phyloP scores from a whole-genome alignment of 2,888 invertebrate genomes.

The Chaitophorus viminalis region DNA sequence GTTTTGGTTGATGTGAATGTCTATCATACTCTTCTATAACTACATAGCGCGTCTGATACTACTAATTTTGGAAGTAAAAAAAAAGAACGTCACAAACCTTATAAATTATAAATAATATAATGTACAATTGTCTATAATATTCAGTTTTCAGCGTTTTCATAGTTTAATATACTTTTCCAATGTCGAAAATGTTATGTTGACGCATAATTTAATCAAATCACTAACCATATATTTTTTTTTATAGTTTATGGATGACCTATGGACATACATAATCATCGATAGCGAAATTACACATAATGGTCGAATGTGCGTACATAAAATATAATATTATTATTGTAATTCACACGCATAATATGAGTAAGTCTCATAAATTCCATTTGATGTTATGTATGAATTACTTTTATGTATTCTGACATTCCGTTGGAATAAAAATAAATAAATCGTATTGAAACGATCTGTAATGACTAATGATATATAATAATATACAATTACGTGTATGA shows the following conservation, averaged over 20 bases:
- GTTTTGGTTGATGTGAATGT: no score
- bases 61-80: no score
- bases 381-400: no score
- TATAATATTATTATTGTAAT: background rate
- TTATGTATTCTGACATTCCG: background rate
- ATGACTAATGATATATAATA: background rate
- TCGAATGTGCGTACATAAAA: background rate
- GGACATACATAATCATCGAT: background rate
- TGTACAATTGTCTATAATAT: no score
- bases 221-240: background rate
- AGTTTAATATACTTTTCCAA: background rate
- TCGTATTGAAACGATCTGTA: background rate
- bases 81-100: no score
- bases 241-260: background rate
- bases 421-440: background rate
- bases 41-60: no score
- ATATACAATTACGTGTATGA: no score
- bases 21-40: no score
- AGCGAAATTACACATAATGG: background rate
- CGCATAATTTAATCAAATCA: background rate
- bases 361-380: conserved; percentile 6
- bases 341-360: background rate
- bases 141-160: no score
- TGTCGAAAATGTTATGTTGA: background rate
- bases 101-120: no score